Evolutionary conservation across 1,140 invertebrate species (phyloP).

Genomic region (Asobara japonica): DNA sequence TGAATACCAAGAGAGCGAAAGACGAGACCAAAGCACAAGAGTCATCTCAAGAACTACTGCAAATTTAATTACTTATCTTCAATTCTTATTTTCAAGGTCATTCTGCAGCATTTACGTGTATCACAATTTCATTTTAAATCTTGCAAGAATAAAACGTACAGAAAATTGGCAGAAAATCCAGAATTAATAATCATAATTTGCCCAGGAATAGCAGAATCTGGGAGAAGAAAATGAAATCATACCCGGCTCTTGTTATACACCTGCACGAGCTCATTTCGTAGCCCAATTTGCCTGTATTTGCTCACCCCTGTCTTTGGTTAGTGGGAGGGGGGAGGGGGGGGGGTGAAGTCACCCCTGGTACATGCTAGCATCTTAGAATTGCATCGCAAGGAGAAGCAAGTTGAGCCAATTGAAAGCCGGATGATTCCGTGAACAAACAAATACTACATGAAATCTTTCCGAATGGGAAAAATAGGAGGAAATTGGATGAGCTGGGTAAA

Average conservation of each 20-base stretch:
- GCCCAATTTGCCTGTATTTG: conserved; percentile 12
- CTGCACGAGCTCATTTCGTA: neutral
- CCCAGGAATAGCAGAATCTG: neutral
- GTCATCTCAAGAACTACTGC: too few relatives aligned
- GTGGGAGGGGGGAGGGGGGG: neutral
- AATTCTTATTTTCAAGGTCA: too few relatives aligned
- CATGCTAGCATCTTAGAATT: conserved; percentile 22
- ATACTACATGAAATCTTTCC: conserved; percentile 35
- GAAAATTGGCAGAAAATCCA: neutral
- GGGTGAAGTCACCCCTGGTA: conserved; percentile 8
- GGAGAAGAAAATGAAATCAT: conserved; percentile 2
- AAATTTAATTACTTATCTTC: too few relatives aligned
- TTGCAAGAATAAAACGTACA: neutral
- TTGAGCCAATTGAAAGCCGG: conserved; percentile 49
- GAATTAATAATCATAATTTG: conserved; percentile 4
- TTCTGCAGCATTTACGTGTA: too few relatives aligned
- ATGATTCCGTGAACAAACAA: conserved; percentile 51
- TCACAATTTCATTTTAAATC: neutral
- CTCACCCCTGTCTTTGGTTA: conserved; percentile 10
- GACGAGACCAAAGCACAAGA: too few relatives aligned
- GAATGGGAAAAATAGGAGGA: conserved; percentile 32
- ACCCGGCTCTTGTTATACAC: neutral
- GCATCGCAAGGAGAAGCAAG: conserved; percentile 36
- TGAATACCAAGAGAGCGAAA: too few relatives aligned
- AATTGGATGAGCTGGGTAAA: neutral